Conservation (phyloP, 2,888 invertebrate species). For the Antitype chi region DNA sequence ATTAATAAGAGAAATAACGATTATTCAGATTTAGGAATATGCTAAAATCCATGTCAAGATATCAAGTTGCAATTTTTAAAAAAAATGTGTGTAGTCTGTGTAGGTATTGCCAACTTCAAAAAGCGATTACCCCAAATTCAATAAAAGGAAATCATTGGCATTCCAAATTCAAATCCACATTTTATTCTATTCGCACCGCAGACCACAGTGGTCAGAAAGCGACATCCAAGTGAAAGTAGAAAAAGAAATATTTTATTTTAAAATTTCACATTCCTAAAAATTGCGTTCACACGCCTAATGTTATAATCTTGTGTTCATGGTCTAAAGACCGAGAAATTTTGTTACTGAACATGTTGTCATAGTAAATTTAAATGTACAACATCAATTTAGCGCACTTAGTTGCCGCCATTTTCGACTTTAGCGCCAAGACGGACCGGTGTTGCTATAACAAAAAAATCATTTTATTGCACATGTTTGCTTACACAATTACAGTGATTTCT, state of each 20-base stretch:
- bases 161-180: slow-evolving; percentile 73
- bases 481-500: slow-evolving; percentile 72
- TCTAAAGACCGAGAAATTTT: slow-evolving; percentile 78
- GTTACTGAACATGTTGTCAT: slow-evolving; percentile 79
- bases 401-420: slow-evolving; percentile 50
- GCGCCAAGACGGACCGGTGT: slow-evolving; percentile 23
- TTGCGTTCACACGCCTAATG: slow-evolving; percentile 82
- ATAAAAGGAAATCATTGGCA: slow-evolving; percentile 64
- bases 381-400: slow-evolving; percentile 38
- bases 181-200: slow-evolving; percentile 66
- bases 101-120: slow-evolving; percentile 52
- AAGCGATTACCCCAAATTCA: slow-evolving; percentile 57
- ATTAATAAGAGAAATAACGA: slow-evolving; percentile 7
- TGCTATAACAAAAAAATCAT: slow-evolving; percentile 25
- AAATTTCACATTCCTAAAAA: slow-evolving; percentile 78
- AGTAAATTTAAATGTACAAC: slow-evolving; percentile 67
- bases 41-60: slow-evolving; percentile 36
- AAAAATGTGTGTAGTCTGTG: slow-evolving; percentile 5
- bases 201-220: slow-evolving; percentile 79
- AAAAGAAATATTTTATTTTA: slow-evolving; percentile 55
- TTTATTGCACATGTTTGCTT: slow-evolving; percentile 56
- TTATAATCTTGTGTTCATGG: slow-evolving; percentile 78
- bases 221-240: slow-evolving; percentile 82
- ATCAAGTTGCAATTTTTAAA: slow-evolving; percentile 11
- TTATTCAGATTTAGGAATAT: slow-evolving; percentile 10